Evolutionary conservation across 2,113 vertebrate genomes (phyloP), one percentile per base, ranked within the genome.

Genomic region (Myanophis thanlyinensis): DNA sequence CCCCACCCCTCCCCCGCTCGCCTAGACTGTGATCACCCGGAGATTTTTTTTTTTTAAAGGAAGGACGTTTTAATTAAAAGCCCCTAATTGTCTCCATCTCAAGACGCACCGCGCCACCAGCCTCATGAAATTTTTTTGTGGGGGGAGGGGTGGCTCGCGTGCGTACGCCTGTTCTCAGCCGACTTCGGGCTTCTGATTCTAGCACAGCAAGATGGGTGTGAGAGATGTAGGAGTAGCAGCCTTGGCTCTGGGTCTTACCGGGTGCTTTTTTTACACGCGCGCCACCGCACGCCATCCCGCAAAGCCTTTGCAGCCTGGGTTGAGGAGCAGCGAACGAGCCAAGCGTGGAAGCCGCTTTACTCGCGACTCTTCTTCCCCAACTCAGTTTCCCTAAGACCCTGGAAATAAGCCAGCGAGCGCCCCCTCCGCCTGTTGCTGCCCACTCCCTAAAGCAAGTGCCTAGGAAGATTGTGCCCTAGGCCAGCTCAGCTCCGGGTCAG

Each of bases 21-120:
- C 59, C 91, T 73, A 48, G 49, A 59, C 48, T 44, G 15, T 87
- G 53, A 80, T 93, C 88, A 20, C 92, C 93, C 84, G 52, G 88
- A 85, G 44, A 91, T 94, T 93, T 52, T 20, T 52, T 52, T 52
- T 52, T 52, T 52, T 3, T 20, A 90, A 47, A 80, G 92, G 93
- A 89, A 94, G 93, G 89, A 27, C 9, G 25, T 95, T 92, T 93
- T 94, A 85, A 91, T 92, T 93, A 90, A 92, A 84, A 25, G 44
- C 93, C 91, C 80, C 88, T 47, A 27, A 9, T 86, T 85, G 88
- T 86, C 86, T 25, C 54, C 88, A 25, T 67, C 87, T 85, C 49
- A 47, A 51, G 47, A 93, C 73, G 0, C 85, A 85, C 59, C 25
- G 35, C 46, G 13, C 52, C 52, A 13, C 30, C 80, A n/a, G 85